Evolutionary conservation across 2,888 invertebrate species (phyloP), one percentile per base, ranked within the genome.

Genomic region (Dyspetes luteomarginatus): DNA sequence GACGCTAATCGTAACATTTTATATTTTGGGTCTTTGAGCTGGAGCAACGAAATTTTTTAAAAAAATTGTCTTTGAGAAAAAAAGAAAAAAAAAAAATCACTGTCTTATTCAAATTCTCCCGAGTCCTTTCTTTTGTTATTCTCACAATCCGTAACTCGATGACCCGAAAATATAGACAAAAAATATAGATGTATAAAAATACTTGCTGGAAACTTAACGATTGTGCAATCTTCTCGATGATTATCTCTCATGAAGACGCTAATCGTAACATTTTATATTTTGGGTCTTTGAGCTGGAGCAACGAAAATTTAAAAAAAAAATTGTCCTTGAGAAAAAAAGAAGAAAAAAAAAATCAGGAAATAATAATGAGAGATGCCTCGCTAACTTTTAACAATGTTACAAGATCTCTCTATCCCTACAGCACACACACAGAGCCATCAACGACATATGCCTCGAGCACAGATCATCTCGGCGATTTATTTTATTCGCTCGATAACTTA

Each of bases 361-460:
- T 74, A 62, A 43, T 43, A 36, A 68, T 69, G 78, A 77, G 81
- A 69, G 73, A 81, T 68, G 52, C 30, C 73, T 69, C 69, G 73
- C 60, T 81, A 74, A 77, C 50, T 81, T 76, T 26, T 87, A 89
- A 85, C 85, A 87, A 88, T 89, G 86, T 89, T 86, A 89, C 84
- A 87, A 88, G 85, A 86, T 91, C 87, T 91, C 87, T 91, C 91
- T 92, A 92, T 92, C 89, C 90, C 92, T 89, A 91, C 92, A 92
- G 91, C 90, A 87, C 88, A 89, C 89, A 48, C 48, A n/a, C n/a
- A n/a, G n/a, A 88, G 89, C 89, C 89, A 86, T 84, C 90, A 89
- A 86, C 90, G 86, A 84, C 87, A 86, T 88, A 87, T 88, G 87
- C 85, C 88, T 86, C 87, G 90, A 89, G 88, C 89, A 89, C 85